A percentile compares a stretch with the other conserved stretches of the same genome.
These are phyloP conservation scores for Xenotilapia longispinis DNA, from an alignment of 2,113 vertebrate species.

Conservation along the genomic window DNA sequence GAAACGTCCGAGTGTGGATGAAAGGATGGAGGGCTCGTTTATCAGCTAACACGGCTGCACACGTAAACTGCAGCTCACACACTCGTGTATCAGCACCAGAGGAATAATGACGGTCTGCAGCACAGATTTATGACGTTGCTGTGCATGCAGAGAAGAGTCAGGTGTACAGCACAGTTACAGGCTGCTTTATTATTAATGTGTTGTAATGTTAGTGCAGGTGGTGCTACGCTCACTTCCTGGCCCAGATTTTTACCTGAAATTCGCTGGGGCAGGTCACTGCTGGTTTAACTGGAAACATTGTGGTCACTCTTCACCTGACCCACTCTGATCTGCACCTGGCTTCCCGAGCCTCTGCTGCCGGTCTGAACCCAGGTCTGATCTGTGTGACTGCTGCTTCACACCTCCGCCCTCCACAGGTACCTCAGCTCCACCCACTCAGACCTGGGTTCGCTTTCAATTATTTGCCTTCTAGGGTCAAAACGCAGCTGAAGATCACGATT, in stretches of 20 bases:
- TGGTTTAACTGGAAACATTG: constrained; percentile 5
- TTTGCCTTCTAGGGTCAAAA: background rate
- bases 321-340: background rate
- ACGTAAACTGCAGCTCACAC: background rate
- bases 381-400: constrained; percentile 79
- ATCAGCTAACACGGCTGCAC: background rate
- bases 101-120: background rate
- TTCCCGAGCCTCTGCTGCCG: background rate
- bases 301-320: background rate
- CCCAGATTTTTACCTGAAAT: background rate
- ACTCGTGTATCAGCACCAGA: background rate
- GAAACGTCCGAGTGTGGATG: background rate
- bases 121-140: background rate
- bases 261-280: background rate
- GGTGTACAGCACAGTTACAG: background rate
- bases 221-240: background rate
- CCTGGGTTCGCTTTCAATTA: background rate
- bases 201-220: background rate
- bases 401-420: constrained; percentile 50
- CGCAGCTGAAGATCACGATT: background rate
- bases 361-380: constrained; percentile 33
- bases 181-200: background rate
- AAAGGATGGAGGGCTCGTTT: background rate
- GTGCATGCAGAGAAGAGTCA: background rate
- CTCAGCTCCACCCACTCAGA: constrained; percentile 2